Evolutionary conservation across 2,888 invertebrate species (phyloP), one percentile per base, ranked within the genome.

Genomic region (Eupithecia tripunctaria): DNA sequence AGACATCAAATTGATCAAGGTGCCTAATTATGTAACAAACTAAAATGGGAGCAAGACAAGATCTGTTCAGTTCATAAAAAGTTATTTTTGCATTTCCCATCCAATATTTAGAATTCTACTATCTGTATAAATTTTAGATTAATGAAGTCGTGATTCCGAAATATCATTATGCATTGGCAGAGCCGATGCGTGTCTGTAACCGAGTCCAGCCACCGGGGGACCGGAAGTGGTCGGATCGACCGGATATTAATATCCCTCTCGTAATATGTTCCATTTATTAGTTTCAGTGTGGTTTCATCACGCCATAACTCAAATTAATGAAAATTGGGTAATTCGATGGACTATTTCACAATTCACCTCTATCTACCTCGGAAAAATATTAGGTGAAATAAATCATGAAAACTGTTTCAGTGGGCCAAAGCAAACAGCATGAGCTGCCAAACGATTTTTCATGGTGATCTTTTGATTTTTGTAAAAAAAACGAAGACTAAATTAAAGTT

Each of bases 191-290:
- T 38, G 63, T 38, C 21, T 38, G 15, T 14, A 64, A 14, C 10
- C 59, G 63, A 67, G 66, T 47, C 18, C 47, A 69, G 25, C 67
- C 65, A 27, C 18, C 14, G 18, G 38, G 21, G 12, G 29, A 27
- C 62, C 68, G 73, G 74, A 74, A 67, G 71, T 69, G 69, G 63
- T 62, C 38, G 62, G 43, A 15, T n/a, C 25, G 65, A 43, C 62
- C 71, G 71, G 74, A 74, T 70, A 74, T 74, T 67, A 74, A 69
- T 47, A 68, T 56, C 67, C 66, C 68, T 62, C 60, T 15, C 66
- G 67, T 68, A 68, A 66, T 70, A 73, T 56, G 63, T 71, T 56
- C 36, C 69, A 71, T 74, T 74, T 67, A 71, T 69, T 74, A 59
- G 69, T 71, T 74, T 74, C 71, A 62, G 36, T 41, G 59, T 18